These are phyloP conservation scores for Antheraea mylitta DNA, from an alignment of 1,140 invertebrate genomes.

Conservation along the genomic window DNA sequence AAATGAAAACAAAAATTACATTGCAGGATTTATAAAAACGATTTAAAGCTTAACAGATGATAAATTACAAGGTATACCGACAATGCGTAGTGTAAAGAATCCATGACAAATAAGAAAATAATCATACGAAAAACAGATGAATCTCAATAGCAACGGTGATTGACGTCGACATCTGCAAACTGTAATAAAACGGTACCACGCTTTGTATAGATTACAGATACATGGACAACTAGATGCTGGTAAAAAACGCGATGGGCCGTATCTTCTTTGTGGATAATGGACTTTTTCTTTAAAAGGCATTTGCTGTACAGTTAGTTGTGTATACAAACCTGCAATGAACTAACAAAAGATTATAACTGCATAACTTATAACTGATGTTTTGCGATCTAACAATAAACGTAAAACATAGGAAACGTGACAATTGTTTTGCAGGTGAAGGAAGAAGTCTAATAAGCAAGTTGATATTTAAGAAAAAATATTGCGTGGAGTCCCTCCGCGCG, in stretches of 20 bases:
- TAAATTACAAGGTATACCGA: slow-evolving; percentile 37
- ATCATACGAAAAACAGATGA: slow-evolving; percentile 43
- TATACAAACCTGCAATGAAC: slow-evolving; percentile 21
- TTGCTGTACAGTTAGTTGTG: slow-evolving; percentile 15
- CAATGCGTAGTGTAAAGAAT: slow-evolving; percentile 24
- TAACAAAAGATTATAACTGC: slow-evolving; percentile 18
- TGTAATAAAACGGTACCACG: slow-evolving; percentile 46
- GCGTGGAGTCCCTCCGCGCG: too few relatives aligned
- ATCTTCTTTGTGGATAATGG: slow-evolving; percentile 30
- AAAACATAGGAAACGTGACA: slow-evolving; percentile 15
- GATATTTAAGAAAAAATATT: background rate
- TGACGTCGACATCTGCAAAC: slow-evolving; percentile 49
- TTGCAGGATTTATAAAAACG: slow-evolving; percentile 26
- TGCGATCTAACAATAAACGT: background rate
- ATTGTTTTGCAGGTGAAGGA: slow-evolving; percentile 27
- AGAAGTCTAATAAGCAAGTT: slow-evolving; percentile 11
- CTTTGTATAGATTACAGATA: slow-evolving; percentile 39
- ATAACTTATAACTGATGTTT: slow-evolving; percentile 10
- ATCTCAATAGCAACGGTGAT: slow-evolving; percentile 36
- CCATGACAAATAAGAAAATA: slow-evolving; percentile 34
- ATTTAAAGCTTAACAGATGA: background rate
- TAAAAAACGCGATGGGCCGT: slow-evolving; percentile 30
- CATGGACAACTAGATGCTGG: slow-evolving; percentile 27
- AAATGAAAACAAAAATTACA: slow-evolving; percentile 14
- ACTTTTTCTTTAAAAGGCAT: slow-evolving; percentile 23